Conservation (phyloP, 2,888 invertebrate species). For the Sesamia inferens region DNA sequence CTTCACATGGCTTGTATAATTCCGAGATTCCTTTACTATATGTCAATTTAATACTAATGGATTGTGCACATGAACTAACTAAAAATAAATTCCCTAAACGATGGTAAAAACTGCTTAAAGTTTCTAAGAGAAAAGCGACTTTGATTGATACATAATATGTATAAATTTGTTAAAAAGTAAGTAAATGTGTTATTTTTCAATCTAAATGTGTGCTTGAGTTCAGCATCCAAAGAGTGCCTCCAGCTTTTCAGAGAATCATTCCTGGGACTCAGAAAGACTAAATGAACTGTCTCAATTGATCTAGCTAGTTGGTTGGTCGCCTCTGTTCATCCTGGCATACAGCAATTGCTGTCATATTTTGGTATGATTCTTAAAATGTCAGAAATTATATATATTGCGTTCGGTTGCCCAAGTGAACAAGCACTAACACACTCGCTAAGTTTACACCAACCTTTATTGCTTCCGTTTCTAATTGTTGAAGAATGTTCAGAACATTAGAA, state of each 20-base stretch:
- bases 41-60: no score
- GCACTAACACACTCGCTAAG: constrained; percentile 8
- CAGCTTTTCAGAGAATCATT: background rate
- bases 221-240: background rate
- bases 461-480: constrained; percentile 45
- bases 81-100: no score
- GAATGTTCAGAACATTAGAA: constrained; percentile 23
- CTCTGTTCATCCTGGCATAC: background rate
- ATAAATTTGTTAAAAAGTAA: background rate
- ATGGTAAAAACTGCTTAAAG: no score
- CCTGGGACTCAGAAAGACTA: background rate
- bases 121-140: no score
- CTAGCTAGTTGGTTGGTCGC: background rate
- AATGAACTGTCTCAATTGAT: background rate
- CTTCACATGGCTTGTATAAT: no score
- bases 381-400: background rate
- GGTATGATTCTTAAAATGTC: background rate
- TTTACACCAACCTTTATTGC: constrained; percentile 37
- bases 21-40: no score
- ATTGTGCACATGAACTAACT: no score
- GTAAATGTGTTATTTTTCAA: background rate
- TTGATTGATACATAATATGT: no score
- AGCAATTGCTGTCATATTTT: background rate
- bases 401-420: background rate
- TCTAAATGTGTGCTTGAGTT: background rate